Evolutionary conservation across 2,888 invertebrate genomes (phyloP).

Genomic region (Archips xylosteana): DNA sequence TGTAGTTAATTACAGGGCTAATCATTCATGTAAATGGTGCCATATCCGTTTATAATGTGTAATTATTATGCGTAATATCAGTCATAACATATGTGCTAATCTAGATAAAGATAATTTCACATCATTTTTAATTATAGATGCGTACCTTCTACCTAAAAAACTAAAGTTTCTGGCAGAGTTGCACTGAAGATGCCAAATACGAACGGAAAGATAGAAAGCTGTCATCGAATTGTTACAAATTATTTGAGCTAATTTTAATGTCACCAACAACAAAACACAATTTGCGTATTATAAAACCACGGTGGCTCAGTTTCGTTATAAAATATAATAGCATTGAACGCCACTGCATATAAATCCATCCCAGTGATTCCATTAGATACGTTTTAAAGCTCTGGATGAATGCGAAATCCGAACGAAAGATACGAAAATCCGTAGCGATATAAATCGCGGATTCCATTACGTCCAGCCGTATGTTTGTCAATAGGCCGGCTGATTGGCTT

Average conservation of each 20-base stretch:
- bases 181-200: background rate
- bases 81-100: background rate
- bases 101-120: background rate
- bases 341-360: slow-evolving; percentile 33
- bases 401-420: slow-evolving; percentile 46
- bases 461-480: slow-evolving; percentile 80
- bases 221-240: slow-evolving; percentile 13
- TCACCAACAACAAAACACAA: slow-evolving; percentile 18
- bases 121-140: background rate
- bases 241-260: slow-evolving; percentile 31
- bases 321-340: slow-evolving; percentile 28
- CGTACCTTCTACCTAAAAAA: background rate
- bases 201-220: background rate
- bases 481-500: slow-evolving; percentile 81
- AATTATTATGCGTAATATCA: slow-evolving; percentile 2
- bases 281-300: slow-evolving; percentile 23
- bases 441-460: slow-evolving; percentile 78
- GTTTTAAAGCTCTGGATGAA: slow-evolving; percentile 41
- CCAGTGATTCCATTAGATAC: slow-evolving; percentile 39
- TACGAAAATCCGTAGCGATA: slow-evolving; percentile 58
- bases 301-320: slow-evolving; percentile 24
- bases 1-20: slow-evolving; percentile 9
- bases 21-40: slow-evolving; percentile 23
- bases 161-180: background rate
- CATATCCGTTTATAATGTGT: slow-evolving; percentile 11